Conservation (phyloP, 2,888 invertebrate species). For the Tetanocera ferruginea region DNA sequence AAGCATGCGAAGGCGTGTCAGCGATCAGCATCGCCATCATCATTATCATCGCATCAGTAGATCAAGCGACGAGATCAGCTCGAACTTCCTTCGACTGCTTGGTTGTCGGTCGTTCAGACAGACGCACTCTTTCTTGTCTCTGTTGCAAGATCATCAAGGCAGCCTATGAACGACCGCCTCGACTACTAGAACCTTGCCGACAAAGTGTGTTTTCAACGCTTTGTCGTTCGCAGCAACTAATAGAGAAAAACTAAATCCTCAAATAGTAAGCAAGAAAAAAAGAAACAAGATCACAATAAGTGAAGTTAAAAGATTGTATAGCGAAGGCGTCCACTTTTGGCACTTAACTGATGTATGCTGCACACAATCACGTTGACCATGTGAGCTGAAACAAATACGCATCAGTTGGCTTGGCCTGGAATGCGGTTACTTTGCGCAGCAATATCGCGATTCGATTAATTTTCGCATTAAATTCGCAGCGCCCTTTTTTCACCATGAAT, state of each 20-base stretch:
- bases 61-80: slow-evolving; percentile 35
- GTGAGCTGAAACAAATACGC: slow-evolving; percentile 8
- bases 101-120: not conserved
- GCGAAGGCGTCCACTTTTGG: slow-evolving; percentile 57
- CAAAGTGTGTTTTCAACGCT: slow-evolving; percentile 67
- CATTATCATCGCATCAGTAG: slow-evolving; percentile 47
- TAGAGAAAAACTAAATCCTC: slow-evolving; percentile 1
- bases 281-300: not conserved
- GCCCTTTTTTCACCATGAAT: slow-evolving; percentile 48
- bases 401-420: not conserved
- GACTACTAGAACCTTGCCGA: slow-evolving; percentile 53
- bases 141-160: slow-evolving; percentile 35
- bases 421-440: slow-evolving; percentile 40
- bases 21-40: slow-evolving; percentile 53
- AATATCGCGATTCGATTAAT: slow-evolving; percentile 67
- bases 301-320: slow-evolving; percentile 33
- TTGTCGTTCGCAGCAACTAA: slow-evolving; percentile 46
- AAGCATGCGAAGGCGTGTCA: slow-evolving; percentile 52
- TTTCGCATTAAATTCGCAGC: slow-evolving; percentile 63
- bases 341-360: slow-evolving; percentile 45
- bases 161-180: slow-evolving; percentile 29
- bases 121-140: not conserved
- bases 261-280: not conserved
- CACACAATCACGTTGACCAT: not conserved
- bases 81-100: not conserved